Conservation (phyloP, 2,888 invertebrate species). For the Sceliomorpha sp. region DNA sequence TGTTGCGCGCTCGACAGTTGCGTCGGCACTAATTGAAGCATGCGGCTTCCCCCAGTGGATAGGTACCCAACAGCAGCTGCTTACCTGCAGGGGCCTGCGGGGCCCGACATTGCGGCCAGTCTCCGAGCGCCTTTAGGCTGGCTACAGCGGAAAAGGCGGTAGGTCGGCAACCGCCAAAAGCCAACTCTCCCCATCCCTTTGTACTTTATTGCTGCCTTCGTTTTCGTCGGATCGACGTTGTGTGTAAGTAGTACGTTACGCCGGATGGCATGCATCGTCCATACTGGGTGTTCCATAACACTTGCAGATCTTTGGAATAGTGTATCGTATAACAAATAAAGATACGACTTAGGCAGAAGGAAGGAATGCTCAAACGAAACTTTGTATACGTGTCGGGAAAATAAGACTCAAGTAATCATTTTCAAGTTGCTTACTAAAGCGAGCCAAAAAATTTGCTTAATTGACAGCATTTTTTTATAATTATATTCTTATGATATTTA, state of each 20-base stretch:
- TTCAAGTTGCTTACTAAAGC: too few relatives aligned
- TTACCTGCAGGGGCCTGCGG: constrained; percentile 66
- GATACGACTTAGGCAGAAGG: too few relatives aligned
- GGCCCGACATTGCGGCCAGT: constrained; percentile 45
- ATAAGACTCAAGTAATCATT: too few relatives aligned
- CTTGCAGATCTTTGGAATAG: too few relatives aligned
- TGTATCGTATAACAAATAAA: too few relatives aligned
- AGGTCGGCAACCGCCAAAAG: constrained; percentile 58
- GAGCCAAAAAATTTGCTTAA: too few relatives aligned
- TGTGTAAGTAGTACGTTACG: constrained; percentile 45
- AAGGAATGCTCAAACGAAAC: too few relatives aligned
- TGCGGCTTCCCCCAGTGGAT: constrained; percentile 58
- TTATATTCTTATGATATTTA: too few relatives aligned
- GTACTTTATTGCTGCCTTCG: constrained; percentile 55
- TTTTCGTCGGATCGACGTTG: constrained; percentile 41
- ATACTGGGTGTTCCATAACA: constrained; percentile 31
- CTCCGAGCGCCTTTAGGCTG: constrained; percentile 36
- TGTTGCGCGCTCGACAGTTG: constrained; percentile 78
- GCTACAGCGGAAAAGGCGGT: constrained; percentile 50
- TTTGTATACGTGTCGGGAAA: too few relatives aligned
- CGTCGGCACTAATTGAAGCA: constrained; percentile 77
- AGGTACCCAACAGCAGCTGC: constrained; percentile 69
- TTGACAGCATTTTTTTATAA: too few relatives aligned
- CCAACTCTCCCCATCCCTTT: constrained; percentile 45
- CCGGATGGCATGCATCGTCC: constrained; percentile 40